A percentile compares a stretch with the other conserved stretches of the same genome.
phyloP scores from a whole-genome alignment of 2,888 invertebrate genomes.

The Ephialtes manifestator region DNA sequence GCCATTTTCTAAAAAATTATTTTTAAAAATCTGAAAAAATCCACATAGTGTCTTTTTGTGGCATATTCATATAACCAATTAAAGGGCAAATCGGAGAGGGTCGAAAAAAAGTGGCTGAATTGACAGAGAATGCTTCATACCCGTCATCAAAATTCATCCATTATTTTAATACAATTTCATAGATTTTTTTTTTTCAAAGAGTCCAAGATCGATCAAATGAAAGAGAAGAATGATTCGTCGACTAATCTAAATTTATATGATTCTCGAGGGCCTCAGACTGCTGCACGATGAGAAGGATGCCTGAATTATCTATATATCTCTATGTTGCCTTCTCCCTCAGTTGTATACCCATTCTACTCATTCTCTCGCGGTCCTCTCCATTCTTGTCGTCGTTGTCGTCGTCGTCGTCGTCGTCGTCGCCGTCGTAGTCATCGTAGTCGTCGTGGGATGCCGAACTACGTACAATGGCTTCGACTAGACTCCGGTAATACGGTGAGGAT shows the following conservation, averaged over 20 bases:
- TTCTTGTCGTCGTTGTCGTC: conserved; percentile 17
- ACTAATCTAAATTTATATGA: conserved; percentile 72
- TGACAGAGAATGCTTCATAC: no score
- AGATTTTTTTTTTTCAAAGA: conserved; percentile 7
- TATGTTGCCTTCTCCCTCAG: conserved; percentile 31
- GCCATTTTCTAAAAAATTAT: no score
- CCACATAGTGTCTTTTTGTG: no score
- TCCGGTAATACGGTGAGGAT: conserved; percentile 76
- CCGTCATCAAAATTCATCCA: no score
- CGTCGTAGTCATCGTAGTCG: conserved; percentile 46
- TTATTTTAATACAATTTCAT: no score
- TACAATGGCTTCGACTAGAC: conserved; percentile 75
- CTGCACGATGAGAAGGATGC: conserved; percentile 56
- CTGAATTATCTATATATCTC: conserved; percentile 64
- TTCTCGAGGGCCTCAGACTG: conserved; percentile 69
- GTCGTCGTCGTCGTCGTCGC: conserved; percentile 45
- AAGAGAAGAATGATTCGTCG: conserved; percentile 55
- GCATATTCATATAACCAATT: no score
- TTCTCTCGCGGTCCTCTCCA: conserved; percentile 12
- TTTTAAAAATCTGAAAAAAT: no score
- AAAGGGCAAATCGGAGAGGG: no score
- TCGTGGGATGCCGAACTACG: conserved; percentile 71
- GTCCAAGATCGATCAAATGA: conserved; percentile 10
- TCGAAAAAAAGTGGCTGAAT: no score
- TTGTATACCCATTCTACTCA: conserved; percentile 25